These are phyloP conservation scores for Pelobates cultripes DNA, from an alignment of 2,797 vertebrate species.

Conservation along the genomic window DNA sequence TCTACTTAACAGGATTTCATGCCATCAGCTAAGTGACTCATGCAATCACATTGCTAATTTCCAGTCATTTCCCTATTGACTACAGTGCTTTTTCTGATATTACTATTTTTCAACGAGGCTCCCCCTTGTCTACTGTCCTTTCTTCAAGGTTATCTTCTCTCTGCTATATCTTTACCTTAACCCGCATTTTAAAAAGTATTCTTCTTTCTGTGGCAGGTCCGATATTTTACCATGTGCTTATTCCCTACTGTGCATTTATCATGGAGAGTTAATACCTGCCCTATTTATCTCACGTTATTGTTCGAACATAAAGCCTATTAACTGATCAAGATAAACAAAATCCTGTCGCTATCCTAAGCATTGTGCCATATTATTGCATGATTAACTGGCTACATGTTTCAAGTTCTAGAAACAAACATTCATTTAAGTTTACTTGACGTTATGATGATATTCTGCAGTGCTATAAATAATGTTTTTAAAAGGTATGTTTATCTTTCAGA, in stretches of 20 bases:
- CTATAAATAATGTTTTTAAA: too few species aligned
- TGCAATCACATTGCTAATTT: background rate
- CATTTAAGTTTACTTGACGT: too few species aligned
- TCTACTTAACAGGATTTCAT: constrained; percentile 7
- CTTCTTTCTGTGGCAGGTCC: background rate
- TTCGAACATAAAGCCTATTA: constrained; percentile 1
- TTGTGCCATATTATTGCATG: background rate
- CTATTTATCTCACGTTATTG: background rate
- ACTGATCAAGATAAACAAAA: background rate
- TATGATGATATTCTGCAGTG: too few species aligned
- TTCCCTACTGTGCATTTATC: background rate
- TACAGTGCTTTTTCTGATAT: constrained; percentile 13
- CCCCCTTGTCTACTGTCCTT: constrained; percentile 17
- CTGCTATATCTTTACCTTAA: background rate
- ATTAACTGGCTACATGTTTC: background rate
- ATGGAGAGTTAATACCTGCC: background rate
- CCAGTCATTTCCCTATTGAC: constrained; percentile 23
- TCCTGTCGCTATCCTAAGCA: background rate
- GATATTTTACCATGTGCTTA: background rate
- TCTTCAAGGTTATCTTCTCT: constrained; percentile 30
- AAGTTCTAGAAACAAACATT: too few species aligned
- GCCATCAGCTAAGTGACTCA: constrained; percentile 1
- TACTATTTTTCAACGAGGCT: constrained; percentile 20
- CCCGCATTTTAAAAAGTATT: background rate
- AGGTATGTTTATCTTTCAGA: too few species aligned